Base-by-base conservation (phyloP, 2,888 invertebrate species). In the Gymnosoma rotundatum region DNA sequence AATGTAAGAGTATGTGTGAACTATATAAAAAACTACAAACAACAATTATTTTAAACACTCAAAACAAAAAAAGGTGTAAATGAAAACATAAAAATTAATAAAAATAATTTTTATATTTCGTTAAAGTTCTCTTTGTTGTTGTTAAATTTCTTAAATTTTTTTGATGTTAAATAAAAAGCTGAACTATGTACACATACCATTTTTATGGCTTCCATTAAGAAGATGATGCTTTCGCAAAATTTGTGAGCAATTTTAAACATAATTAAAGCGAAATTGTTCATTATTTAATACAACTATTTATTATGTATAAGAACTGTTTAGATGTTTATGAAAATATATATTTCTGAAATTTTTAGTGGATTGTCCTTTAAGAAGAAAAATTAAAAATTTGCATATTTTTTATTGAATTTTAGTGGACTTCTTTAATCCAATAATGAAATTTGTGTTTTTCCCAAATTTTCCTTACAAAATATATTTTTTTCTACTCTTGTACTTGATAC, bases 171-270 rank as follows among this genome's bases (percentile, higher is more conserved):
- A 54, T 14, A 60, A 78, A 54, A 60, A 38, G 38, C n/a, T 12
- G 54, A 63, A 66, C 7, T 42, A 42, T 42, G n/a, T 48, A 42
- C 2, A 0, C 38, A 38, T 58, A 25, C 32, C 21, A 25, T 48
- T 83, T 83, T 83, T 83, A 79, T 83, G 83, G 83, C 83, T 83
- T 83, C 83, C 52, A 83, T 60, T 60, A 66, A 79, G 21, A 56
- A 1, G 21, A 80, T 48, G 66, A 73, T 50, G 50, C 60, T 67
- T 76, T 52, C 5, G 58, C 21, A 72, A 21, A 36, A 48, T 10
- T 21, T 20, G 16, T 20, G 32, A 42, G 38, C 21, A 74, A 42
- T 42, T 8, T 52, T 42, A 4, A 25, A 16, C 42, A 42, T n/a
- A 66, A 75, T 66, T 12, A 5, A 48, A 56, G 21, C 21, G 36